These are phyloP conservation scores for Tiliacea citrago DNA, from an alignment of 2,888 invertebrate genomes.

Conservation along the genomic window DNA sequence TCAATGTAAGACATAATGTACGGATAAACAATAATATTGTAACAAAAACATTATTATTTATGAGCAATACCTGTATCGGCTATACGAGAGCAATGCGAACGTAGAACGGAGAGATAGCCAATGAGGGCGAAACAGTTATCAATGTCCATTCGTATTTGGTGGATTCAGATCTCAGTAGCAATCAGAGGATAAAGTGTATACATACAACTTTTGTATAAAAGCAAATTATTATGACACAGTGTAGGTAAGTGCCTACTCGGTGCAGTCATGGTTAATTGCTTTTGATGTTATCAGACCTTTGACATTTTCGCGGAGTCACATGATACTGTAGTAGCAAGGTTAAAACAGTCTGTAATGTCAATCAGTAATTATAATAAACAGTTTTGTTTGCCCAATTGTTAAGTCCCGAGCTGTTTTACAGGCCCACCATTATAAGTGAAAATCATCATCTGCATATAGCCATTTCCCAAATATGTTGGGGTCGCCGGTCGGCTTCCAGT, in stretches of 20 bases:
- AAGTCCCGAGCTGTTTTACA: constrained; percentile 3
- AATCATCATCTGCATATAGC: background rate
- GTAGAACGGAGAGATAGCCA: constrained; percentile 33
- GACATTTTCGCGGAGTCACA: constrained; percentile 29
- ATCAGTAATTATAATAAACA: constrained; percentile 18
- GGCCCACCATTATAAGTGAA: constrained; percentile 5
- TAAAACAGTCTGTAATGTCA: constrained; percentile 13
- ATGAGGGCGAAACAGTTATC: constrained; percentile 34
- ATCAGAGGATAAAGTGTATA: constrained; percentile 10
- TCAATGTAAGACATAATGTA: constrained; percentile 80
- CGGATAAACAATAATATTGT: constrained; percentile 74
- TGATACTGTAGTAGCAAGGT: constrained; percentile 40
- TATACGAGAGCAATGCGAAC: constrained; percentile 22
- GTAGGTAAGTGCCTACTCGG: constrained; percentile 29
- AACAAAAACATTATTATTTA: constrained; percentile 56
- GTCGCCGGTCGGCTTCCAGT: too few species aligned
- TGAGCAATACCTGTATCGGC: constrained; percentile 57
- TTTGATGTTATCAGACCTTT: constrained; percentile 55
- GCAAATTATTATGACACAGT: constrained; percentile 19
- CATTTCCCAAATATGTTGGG: too few species aligned
- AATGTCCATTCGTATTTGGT: constrained; percentile 10
- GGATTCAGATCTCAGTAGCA: constrained; percentile 11
- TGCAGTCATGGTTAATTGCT: constrained; percentile 48
- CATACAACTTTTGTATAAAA: background rate
- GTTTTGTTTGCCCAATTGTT: constrained; percentile 14